phyloP scores from a whole-genome alignment of 2,888 invertebrate species.

The Oscheius sp. region DNA sequence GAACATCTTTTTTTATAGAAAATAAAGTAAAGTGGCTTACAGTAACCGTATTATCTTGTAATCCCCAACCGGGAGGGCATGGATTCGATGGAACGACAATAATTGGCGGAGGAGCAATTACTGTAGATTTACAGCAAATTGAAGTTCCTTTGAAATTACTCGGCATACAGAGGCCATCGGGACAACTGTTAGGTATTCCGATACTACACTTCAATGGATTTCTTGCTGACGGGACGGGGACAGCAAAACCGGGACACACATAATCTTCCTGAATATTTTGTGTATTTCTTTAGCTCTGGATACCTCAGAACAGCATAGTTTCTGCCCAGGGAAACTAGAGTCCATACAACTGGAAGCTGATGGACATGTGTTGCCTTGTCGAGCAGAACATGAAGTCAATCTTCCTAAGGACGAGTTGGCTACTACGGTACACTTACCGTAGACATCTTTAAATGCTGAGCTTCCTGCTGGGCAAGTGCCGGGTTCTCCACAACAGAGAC shows the following conservation, averaged over 20 bases:
- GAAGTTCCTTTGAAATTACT: slow-evolving; percentile 32
- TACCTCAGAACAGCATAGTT: slow-evolving; percentile 36
- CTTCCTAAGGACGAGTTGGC: slow-evolving; percentile 14
- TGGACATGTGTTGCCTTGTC: slow-evolving; percentile 53
- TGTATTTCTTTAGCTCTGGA: background rate
- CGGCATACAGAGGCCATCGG: slow-evolving; percentile 35
- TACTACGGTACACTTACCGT: slow-evolving; percentile 19
- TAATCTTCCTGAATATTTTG: slow-evolving; percentile 33
- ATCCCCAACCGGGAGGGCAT: slow-evolving; percentile 37
- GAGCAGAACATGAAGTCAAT: slow-evolving; percentile 34
- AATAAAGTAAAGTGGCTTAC: slow-evolving; percentile 5
- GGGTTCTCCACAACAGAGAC: slow-evolving; percentile 38
- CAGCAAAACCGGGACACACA: slow-evolving; percentile 29
- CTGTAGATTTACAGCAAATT: slow-evolving; percentile 34
- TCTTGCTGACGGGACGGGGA: slow-evolving; percentile 14
- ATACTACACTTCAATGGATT: slow-evolving; percentile 19
- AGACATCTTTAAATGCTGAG: slow-evolving; percentile 31
- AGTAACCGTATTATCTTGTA: slow-evolving; percentile 26
- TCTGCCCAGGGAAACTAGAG: slow-evolving; percentile 34
- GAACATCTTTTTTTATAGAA: background rate
- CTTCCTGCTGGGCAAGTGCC: slow-evolving; percentile 34
- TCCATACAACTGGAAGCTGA: slow-evolving; percentile 59
- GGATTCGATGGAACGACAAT: slow-evolving; percentile 1
- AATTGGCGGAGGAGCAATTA: slow-evolving; percentile 5
- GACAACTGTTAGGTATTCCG: slow-evolving; percentile 26